Base-by-base conservation (phyloP, 2,888 invertebrate species). In the Mythimna albipuncta region DNA sequence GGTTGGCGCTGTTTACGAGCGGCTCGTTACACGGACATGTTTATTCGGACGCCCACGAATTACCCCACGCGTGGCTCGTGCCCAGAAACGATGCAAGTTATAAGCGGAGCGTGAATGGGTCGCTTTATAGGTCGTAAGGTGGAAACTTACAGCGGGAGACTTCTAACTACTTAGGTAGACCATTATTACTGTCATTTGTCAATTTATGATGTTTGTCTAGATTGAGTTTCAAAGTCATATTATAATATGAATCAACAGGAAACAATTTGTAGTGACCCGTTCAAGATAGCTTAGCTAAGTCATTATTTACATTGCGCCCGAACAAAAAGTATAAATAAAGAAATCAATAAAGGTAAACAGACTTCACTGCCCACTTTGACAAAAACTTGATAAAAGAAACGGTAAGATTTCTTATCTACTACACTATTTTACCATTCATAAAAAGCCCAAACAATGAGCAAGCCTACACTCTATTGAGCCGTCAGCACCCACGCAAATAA, bases 31-130 rank as follows among this genome's bases (percentile, higher is more conserved):
- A 84, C 84, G 81, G 94, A 92, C 92, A 93, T 94, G 93, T 94
- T 93, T 94, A 94, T 94, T 94, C 84, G 93, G 92, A 91, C 94
- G 92, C 95, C 94, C 92, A 94, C 95, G 87, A 85, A 61, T 82
- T 86, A 89, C 92, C 92, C 93, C 93, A 94, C 93, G 93, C 92
- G 87, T 91, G 94, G 94, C 93, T 93, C 93, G 94, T 94, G 93
- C 93, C 92, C n/a, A 54, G 4, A 4, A 16, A n/a, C 88, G 91
- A 84, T 58, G 2, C 72, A 88, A 88, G 61, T 0, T 69, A 72
- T 2, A 79, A 72, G 80, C 35, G 62, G 16, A 2, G 13, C n/a
- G 44, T 54, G 63, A 50, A 69, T 63, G 44, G 2, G 19, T 35
- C 6, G 5, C 16, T 57, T 47, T 41, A 69, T 50, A 0, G 13